Evolutionary conservation across 2,113 vertebrate genomes (phyloP).

Genomic region (Hippocampus comes): DNA sequence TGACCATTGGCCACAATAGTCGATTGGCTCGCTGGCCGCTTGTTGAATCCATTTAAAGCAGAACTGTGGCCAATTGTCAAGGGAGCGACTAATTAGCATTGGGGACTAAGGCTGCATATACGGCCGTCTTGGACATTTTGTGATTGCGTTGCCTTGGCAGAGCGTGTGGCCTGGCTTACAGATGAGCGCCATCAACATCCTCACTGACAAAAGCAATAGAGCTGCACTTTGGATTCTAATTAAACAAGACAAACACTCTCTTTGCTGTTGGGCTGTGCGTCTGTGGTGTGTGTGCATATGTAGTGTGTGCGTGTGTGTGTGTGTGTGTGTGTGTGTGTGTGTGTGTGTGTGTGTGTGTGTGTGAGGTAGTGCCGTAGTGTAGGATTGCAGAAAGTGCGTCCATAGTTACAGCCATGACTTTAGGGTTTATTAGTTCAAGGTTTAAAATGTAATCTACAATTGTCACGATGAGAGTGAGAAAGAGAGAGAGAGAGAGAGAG

Average conservation of each 20-base stretch:
- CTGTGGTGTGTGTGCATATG: background rate
- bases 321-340: too few species aligned
- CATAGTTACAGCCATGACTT: too few species aligned
- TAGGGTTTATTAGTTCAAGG: too few species aligned
- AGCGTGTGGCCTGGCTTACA: background rate
- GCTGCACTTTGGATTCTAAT: background rate
- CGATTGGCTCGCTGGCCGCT: background rate
- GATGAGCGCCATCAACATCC: constrained; percentile 1
- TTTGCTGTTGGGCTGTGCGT: background rate
- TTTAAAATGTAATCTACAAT: too few species aligned
- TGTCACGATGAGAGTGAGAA: too few species aligned
- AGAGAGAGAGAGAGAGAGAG: background rate
- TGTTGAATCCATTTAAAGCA: background rate
- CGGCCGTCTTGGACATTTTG: background rate
- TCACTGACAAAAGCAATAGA: background rate
- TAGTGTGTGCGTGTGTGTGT: background rate
- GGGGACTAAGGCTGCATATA: background rate
- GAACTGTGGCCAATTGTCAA: background rate
- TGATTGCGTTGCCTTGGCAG: background rate
- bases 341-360: background rate
- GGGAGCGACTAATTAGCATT: constrained; percentile 2
- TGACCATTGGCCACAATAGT: background rate
- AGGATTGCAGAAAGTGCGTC: too few species aligned
- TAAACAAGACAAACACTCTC: constrained; percentile 2
- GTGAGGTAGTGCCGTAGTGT: too few species aligned